Evolutionary conservation across 2,797 vertebrate genomes (phyloP), one percentile per base, ranked within the genome.

Genomic region (Margarornis squamiger): DNA sequence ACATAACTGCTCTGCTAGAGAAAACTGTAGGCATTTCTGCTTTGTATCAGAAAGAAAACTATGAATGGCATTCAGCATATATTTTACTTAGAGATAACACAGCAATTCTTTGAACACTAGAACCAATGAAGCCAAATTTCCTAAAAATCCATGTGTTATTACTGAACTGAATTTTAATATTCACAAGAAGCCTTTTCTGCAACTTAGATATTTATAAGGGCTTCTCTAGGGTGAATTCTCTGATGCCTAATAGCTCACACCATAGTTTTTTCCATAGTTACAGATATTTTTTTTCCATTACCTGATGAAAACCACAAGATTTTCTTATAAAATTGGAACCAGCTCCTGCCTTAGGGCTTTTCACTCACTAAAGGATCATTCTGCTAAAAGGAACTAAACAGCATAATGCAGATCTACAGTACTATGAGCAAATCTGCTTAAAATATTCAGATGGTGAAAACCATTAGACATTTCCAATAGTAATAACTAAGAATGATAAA

Each of bases 381-480:
- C 85, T 92, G 30, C 65, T 92, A 86, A 95, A 93, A 94, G 72
- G 51, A 81, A 36, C 62, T 86, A 93, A 95, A 81, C 5, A 84
- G 80, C 84, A 84, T 93, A 93, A 75, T 61, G 65, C 26, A 91
- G 62, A 80, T 26, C 34, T 61, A 41, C 61, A 83, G 51, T 92
- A 93, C 70, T 90, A 62, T 70, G 70, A 86, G 54, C 23, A 70
- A 95, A 92, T 55, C 39, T 90, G 58, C 86, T 92, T 95, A 78
- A 97, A 95, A 96, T 93, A 95, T 92, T 95, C 83, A 90, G 43
- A 73, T 45, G 55, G 30, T 90, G 43, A 96, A 85, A 96, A 93
- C n/a, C 75, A 80, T 86, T 65, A 95, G 46, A 58, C 30, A 70
- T 75, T 88, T 94, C 84, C 76, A 79, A 59, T 23, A 89, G 48